A percentile compares a stretch with the other conserved stretches of the same genome.
Conservation (phyloP, 2,797 vertebrate species). For the Masticophis lateralis region DNA sequence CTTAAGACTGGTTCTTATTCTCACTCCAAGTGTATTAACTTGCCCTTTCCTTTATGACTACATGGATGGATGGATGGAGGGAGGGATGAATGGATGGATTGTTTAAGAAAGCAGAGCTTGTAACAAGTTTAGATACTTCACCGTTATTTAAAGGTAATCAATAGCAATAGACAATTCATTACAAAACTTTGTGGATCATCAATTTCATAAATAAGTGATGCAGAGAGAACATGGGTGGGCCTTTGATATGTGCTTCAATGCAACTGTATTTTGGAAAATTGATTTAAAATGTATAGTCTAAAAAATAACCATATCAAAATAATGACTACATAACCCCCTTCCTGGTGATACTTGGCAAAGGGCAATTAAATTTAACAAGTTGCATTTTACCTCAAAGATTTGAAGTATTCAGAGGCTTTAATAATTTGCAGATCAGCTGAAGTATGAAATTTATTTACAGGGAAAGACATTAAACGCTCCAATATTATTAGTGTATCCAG, state of each 20-base stretch:
- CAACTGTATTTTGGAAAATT: conserved; percentile 17
- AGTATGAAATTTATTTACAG: background rate
- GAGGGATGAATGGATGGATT: rapidly evolving
- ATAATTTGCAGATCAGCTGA: background rate
- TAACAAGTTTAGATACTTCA: conserved; percentile 1
- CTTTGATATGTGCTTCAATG: conserved; percentile 37
- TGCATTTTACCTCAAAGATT: background rate
- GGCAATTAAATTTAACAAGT: background rate
- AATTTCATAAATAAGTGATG: conserved; percentile 5
- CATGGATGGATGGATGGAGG: rapidly evolving
- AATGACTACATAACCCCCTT: conserved; percentile 4
- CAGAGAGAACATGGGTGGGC: background rate
- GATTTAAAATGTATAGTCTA: conserved; percentile 8
- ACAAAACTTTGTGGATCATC: conserved; percentile 45
- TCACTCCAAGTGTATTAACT: background rate
- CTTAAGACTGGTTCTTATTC: background rate
- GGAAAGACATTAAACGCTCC: conserved; percentile 5
- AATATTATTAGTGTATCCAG: conserved; percentile 3
- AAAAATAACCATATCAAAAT: conserved; percentile 39
- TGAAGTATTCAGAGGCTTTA: background rate
- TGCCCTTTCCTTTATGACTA: background rate
- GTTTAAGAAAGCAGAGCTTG: conserved; percentile 20
- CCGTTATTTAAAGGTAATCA: conserved; percentile 60
- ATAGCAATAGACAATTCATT: conserved; percentile 49
- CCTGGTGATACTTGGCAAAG: conserved; percentile 18